These are phyloP conservation scores for Tubiluchus corallicola DNA, from an alignment of 2,888 invertebrate genomes.

Conservation along the genomic window DNA sequence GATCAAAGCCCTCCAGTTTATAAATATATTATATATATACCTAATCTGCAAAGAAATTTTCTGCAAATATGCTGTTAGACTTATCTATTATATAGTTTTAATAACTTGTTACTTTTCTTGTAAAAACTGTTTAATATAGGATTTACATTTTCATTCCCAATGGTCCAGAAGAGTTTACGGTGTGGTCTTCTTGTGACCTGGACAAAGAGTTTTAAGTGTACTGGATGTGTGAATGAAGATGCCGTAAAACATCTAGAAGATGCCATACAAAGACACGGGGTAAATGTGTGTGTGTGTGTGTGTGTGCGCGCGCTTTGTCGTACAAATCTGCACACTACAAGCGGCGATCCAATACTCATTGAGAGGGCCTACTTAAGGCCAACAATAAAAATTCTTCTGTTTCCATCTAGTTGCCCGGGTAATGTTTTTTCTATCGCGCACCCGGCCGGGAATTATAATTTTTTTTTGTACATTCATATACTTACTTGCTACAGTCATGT, in stretches of 20 bases:
- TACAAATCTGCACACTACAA: too few species aligned
- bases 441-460: too few species aligned
- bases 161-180: slow-evolving; percentile 50
- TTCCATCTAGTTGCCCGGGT: too few species aligned
- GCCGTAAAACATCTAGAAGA: slow-evolving; percentile 42
- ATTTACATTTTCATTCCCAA: slow-evolving; percentile 69
- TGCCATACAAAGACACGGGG: slow-evolving; percentile 39
- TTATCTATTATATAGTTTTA: slow-evolving; percentile 2
- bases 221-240: slow-evolving; percentile 47
- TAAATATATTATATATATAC: background rate
- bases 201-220: slow-evolving; percentile 63
- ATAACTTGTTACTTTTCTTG: slow-evolving; percentile 4
- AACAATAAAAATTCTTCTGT: too few species aligned
- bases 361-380: too few species aligned
- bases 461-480: too few species aligned
- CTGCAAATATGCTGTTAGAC: background rate
- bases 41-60: background rate
- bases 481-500: too few species aligned
- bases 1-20: slow-evolving; percentile 1
- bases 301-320: too few species aligned
- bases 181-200: slow-evolving; percentile 56
- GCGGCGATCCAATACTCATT: too few species aligned
- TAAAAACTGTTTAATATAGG: slow-evolving; percentile 37
- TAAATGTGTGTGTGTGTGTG: too few species aligned
- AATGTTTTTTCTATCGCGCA: too few species aligned